A percentile compares a stretch with the other conserved stretches of the same genome.
These are phyloP conservation scores for Margarornis squamiger DNA, from an alignment of 2,797 vertebrate species.

Conservation along the genomic window DNA sequence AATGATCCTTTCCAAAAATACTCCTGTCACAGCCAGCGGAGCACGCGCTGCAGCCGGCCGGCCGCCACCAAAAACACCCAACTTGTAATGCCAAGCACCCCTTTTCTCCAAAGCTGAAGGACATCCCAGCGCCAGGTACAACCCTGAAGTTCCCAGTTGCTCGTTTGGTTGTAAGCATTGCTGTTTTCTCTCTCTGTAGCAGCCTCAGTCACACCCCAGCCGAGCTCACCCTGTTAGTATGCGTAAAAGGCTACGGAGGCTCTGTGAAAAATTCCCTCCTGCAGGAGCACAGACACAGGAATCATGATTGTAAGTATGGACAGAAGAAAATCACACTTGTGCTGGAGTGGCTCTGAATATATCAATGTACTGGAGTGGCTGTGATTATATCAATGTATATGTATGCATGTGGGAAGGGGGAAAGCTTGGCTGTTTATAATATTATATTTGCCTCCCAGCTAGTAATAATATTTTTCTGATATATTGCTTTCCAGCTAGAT, in stretches of 20 bases:
- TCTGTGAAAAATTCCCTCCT: background rate
- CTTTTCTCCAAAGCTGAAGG: background rate
- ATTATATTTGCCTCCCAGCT: background rate
- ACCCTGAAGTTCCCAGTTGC: background rate
- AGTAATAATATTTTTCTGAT: background rate
- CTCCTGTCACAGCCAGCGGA: constrained; percentile 7
- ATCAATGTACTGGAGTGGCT: background rate
- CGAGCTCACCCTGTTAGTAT: constrained; percentile 9
- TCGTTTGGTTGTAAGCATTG: background rate
- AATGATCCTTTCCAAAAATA: constrained; percentile 30
- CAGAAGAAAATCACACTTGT: background rate
- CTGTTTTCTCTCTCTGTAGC: background rate
- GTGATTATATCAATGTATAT: background rate
- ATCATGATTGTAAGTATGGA: background rate
- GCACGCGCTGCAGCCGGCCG: background rate
- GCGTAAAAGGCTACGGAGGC: constrained; percentile 1
- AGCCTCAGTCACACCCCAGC: constrained; percentile 26
- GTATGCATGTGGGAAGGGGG: background rate
- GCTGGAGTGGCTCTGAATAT: background rate
- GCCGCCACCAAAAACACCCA: background rate
- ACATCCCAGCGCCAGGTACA: background rate
- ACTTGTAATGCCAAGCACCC: background rate
- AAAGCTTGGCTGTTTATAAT: background rate
- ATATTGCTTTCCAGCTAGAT: background rate
- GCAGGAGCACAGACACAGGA: constrained; percentile 12